Percentiles rank a stretch among this genome's conserved stretches.
These are phyloP conservation scores for Thalpophila matura DNA, from an alignment of 2,888 invertebrate species.

Conservation along the genomic window DNA sequence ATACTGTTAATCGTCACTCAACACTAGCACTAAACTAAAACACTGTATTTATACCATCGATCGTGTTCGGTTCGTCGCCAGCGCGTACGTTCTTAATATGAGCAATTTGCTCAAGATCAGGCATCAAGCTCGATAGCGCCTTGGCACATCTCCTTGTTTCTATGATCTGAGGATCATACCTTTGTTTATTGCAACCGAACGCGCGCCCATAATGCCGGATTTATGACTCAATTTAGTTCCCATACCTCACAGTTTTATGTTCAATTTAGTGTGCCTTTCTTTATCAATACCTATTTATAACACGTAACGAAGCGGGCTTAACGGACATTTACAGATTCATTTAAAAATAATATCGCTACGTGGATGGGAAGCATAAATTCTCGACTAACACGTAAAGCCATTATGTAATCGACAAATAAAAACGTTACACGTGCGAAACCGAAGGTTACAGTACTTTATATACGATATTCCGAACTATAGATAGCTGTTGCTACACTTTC, in stretches of 20 bases:
- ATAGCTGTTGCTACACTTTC: conserved; percentile 39
- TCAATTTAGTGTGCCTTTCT: conserved; percentile 41
- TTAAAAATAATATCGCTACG: conserved; percentile 10
- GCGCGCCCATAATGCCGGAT: conserved; percentile 52
- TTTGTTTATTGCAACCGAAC: conserved; percentile 60
- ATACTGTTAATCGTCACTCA: too few species aligned
- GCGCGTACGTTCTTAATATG: too few species aligned
- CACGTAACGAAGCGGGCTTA: conserved; percentile 17
- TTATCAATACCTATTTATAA: conserved; percentile 30
- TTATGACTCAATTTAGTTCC: conserved; percentile 69
- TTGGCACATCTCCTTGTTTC: too few species aligned
- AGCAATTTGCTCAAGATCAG: too few species aligned
- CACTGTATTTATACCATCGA: too few species aligned
- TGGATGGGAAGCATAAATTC: conserved; percentile 34
- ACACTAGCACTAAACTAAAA: too few species aligned
- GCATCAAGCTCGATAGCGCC: too few species aligned
- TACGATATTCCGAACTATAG: conserved; percentile 33
- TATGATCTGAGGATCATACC: too few species aligned
- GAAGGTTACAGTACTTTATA: conserved; percentile 46
- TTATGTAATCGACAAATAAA: conserved; percentile 53
- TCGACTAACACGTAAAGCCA: conserved; percentile 24
- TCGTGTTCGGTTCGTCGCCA: too few species aligned
- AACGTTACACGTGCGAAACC: conserved; percentile 39
- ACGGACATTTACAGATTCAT: conserved; percentile 18
- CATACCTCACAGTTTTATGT: conserved; percentile 59